Conservation (phyloP, 2,113 vertebrate genomes). For the Thunnus maccoyii region DNA sequence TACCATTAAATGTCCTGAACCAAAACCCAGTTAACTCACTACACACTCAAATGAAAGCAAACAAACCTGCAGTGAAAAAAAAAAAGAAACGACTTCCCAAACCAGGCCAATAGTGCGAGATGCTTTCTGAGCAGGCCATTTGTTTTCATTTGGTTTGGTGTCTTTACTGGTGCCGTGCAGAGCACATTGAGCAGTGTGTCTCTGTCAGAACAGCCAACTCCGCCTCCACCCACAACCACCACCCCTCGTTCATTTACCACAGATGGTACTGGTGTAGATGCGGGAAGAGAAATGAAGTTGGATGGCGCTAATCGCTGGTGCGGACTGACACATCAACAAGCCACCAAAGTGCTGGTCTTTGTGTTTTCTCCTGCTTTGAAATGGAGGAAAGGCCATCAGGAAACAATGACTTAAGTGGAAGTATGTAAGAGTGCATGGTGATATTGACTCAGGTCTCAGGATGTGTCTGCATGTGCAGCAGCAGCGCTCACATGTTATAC, state of each 20-base stretch:
- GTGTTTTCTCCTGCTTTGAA: not conserved
- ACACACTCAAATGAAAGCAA: conserved; percentile 43
- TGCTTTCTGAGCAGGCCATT: conserved; percentile 50
- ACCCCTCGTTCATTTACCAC: conserved; percentile 29
- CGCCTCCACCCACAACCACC: conserved; percentile 32
- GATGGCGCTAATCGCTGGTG: conserved; percentile 32
- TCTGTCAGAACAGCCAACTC: conserved; percentile 41
- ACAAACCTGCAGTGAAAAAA: not conserved
- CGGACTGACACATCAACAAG: conserved; percentile 47
- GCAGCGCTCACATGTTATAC: conserved; percentile 2
- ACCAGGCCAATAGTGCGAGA: conserved; percentile 2
- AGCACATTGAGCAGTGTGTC: conserved; percentile 51
- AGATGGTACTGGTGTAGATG: conserved; percentile 27
- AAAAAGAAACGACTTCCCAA: conserved; percentile 7
- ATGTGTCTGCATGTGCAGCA: conserved; percentile 31
- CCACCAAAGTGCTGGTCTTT: conserved; percentile 2
- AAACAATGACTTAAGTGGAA: conserved; percentile 11
- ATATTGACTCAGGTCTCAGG: conserved; percentile 17
- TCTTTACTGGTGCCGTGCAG: conserved; percentile 46
- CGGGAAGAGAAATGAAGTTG: conserved; percentile 53
- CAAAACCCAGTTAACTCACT: conserved; percentile 39
- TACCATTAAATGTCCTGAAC: conserved; percentile 7
- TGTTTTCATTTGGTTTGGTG: conserved; percentile 64
- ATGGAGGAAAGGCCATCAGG: conserved; percentile 19
- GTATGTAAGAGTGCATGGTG: conserved; percentile 7